These are phyloP conservation scores for Crax fasciolata DNA, from an alignment of 2,797 vertebrate genomes.

Conservation along the genomic window DNA sequence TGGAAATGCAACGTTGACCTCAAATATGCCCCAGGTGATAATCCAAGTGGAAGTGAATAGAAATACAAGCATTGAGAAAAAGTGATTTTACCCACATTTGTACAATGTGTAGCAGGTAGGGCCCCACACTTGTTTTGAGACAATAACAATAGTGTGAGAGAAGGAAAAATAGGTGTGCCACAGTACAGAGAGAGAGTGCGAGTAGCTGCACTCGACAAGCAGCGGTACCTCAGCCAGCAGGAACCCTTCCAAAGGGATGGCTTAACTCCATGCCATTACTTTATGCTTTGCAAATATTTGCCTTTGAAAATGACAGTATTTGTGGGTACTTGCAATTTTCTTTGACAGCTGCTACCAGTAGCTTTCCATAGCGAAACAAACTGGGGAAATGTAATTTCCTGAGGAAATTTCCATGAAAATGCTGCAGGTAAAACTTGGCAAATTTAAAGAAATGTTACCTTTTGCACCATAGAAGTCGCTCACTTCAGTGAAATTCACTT, in stretches of 20 bases:
- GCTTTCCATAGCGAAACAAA: slow-evolving; percentile 60
- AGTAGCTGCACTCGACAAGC: background rate
- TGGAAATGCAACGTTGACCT: background rate
- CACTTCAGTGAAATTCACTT: background rate
- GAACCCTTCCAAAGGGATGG: slow-evolving; percentile 55
- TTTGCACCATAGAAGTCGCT: background rate
- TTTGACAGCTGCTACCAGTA: slow-evolving; percentile 63
- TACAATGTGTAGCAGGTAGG: background rate
- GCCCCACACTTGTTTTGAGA: background rate
- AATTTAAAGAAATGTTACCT: background rate
- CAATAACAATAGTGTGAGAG: background rate
- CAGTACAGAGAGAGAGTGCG: background rate
- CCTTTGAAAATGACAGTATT: slow-evolving; percentile 67
- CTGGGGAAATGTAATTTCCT: slow-evolving; percentile 1
- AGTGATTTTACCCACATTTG: background rate
- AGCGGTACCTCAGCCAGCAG: background rate
- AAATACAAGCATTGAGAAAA: background rate
- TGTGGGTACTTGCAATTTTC: slow-evolving; percentile 55
- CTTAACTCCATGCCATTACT: slow-evolving; percentile 44
- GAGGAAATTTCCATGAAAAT: slow-evolving; percentile 57
- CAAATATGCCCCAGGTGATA: background rate
- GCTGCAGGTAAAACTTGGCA: slow-evolving; percentile 1
- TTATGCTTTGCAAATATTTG: slow-evolving; percentile 66
- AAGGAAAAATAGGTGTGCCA: background rate
- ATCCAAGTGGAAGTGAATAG: background rate